A percentile compares a stretch with the other conserved stretches of the same genome.
Conservation (phyloP, 2,113 vertebrate species). For the Oxyruncus cristatus region DNA sequence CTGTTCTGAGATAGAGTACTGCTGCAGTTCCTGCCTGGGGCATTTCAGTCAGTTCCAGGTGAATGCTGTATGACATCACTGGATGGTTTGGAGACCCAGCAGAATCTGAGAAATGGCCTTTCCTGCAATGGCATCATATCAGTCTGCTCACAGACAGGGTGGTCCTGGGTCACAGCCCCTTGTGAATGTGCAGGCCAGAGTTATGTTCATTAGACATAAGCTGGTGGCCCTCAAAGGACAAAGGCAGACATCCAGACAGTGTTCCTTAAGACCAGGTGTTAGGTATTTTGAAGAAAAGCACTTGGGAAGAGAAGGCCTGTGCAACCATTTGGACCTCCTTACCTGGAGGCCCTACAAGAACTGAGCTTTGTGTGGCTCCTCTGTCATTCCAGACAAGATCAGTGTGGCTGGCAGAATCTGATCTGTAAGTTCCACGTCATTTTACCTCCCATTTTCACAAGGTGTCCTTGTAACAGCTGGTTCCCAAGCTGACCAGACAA, state of each 20-base stretch:
- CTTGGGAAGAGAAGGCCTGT: neutral
- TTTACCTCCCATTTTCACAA: neutral
- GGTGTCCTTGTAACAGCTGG: neutral
- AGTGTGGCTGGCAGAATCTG: neutral
- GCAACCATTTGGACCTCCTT: neutral
- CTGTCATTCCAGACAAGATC: neutral
- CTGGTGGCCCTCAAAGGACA: neutral
- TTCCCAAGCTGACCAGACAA: neutral
- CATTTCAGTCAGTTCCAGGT: neutral
- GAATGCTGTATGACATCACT: neutral
- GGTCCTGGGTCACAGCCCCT: neutral
- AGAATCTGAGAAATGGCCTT: neutral
- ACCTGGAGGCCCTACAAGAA: neutral
- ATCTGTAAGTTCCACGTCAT: neutral
- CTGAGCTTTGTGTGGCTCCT: neutral
- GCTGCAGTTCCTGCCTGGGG: neutral
- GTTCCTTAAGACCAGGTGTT: neutral
- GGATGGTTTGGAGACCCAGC: neutral
- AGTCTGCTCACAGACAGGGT: accelerated
- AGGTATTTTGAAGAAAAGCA: neutral
- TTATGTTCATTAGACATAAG: neutral
- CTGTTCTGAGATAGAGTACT: neutral
- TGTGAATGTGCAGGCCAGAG: neutral
- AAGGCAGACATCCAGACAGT: neutral
- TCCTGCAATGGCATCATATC: accelerated